Conservation (phyloP, 2,113 vertebrate genomes). For the Euleptes europaea region DNA sequence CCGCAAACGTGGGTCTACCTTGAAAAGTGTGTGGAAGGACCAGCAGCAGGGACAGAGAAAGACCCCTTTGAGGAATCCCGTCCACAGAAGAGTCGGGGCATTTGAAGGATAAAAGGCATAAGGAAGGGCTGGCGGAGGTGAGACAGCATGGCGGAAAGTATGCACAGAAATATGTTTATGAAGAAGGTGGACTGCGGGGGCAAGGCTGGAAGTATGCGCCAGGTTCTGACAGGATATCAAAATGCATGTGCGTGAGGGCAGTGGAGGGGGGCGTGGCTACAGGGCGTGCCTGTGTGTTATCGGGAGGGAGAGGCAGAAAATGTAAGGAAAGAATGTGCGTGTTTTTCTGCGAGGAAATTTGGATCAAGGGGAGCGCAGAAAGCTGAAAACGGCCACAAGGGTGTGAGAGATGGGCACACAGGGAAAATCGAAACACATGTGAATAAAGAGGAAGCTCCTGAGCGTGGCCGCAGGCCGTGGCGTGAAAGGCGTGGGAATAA, state of each 20-base stretch:
- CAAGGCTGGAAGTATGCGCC: neutral
- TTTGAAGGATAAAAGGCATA: neutral
- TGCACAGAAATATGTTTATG: neutral
- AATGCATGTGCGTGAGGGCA: neutral
- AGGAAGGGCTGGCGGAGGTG: no score
- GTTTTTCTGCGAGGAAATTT: neutral
- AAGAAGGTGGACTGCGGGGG: neutral
- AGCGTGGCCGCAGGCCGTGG: neutral
- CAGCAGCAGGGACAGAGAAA: neutral
- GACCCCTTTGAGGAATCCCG: neutral
- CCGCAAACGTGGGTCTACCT: neutral
- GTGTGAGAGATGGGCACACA: neutral
- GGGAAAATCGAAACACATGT: neutral
- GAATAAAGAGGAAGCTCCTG: neutral
- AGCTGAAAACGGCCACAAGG: neutral
- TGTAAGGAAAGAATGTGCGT: neutral
- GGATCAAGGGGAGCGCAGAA: neutral
- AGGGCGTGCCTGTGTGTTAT: no score
- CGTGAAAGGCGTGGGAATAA: neutral
- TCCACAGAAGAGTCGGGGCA: neutral
- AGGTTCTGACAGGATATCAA: neutral
- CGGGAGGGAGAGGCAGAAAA: neutral
- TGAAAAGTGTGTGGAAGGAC: no score
- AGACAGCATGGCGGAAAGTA: neutral
- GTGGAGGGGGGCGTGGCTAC: neutral